These are phyloP conservation scores for Dione juno DNA, from an alignment of 2,888 invertebrate species.

Conservation along the genomic window DNA sequence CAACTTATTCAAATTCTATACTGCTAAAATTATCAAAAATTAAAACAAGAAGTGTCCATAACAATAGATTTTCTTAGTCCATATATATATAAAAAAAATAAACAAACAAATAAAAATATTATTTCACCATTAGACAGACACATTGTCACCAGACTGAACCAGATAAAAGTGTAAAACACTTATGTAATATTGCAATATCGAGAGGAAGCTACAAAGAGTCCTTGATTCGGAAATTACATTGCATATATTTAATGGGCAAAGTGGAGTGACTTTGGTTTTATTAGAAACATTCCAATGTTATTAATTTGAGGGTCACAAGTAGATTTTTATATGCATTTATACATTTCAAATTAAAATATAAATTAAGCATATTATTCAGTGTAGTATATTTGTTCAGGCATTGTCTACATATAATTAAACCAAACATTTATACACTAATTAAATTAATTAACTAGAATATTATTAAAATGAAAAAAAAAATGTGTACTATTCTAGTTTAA, in stretches of 20 bases:
- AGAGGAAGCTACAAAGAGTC: constrained; percentile 23
- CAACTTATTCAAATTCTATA: too few species aligned
- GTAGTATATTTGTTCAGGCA: not conserved
- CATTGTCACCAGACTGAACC: not conserved
- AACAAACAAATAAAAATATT: too few species aligned
- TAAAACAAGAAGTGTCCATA: too few species aligned
- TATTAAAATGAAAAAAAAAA: not conserved
- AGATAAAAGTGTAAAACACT: not conserved
- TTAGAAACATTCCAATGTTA: constrained; percentile 26
- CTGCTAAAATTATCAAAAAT: too few species aligned
- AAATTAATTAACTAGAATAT: too few species aligned
- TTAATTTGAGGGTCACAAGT: constrained; percentile 15
- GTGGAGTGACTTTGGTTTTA: constrained; percentile 27
- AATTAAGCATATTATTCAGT: not conserved
- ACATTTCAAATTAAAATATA: not conserved
- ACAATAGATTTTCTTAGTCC: too few species aligned
- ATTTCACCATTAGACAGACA: not conserved
- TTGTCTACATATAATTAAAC: too few species aligned
- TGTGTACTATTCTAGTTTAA: not conserved
- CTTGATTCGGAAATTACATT: constrained; percentile 29
- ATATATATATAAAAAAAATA: too few species aligned
- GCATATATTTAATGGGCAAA: constrained; percentile 29
- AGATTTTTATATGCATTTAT: not conserved
- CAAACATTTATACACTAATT: too few species aligned
- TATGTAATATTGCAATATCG: constrained; percentile 10